Conservation (phyloP, 2,113 vertebrate species). For the Rhipidura dahli region DNA sequence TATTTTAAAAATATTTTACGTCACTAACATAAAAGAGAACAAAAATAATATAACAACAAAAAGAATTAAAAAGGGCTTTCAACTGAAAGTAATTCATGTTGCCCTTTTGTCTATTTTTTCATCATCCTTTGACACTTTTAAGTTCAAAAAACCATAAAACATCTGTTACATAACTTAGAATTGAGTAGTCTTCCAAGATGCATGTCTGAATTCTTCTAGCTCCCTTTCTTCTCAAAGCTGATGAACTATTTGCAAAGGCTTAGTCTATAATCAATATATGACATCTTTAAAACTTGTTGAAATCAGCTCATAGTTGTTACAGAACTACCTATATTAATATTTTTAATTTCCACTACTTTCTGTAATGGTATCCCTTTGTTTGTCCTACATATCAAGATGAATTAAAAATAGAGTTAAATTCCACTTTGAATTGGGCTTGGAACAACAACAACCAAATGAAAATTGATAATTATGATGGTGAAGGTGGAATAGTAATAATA, state of each 20-base stretch:
- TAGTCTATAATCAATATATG: neutral
- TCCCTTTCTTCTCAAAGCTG: neutral
- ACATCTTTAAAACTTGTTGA: neutral
- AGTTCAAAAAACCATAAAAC: neutral
- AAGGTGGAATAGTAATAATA: neutral
- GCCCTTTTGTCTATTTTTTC: neutral
- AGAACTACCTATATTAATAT: neutral
- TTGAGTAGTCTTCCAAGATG: neutral
- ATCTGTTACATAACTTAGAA: neutral
- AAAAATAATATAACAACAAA: neutral
- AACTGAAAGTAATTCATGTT: neutral
- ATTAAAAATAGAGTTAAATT: neutral
- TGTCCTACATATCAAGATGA: neutral
- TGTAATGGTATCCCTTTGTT: neutral
- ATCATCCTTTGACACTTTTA: neutral
- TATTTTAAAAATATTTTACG: neutral
- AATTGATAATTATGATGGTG: neutral
- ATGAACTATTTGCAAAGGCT: neutral
- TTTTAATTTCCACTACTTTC: neutral
- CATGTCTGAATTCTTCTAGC: neutral
- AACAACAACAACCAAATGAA: neutral
- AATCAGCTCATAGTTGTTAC: neutral
- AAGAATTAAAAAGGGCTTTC: neutral
- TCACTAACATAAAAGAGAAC: neutral
- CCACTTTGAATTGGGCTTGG: neutral